Percentiles rank a stretch among this genome's conserved stretches.
Evolutionary conservation across 2,888 invertebrate species (phyloP).

Genomic region (Hypercompe scribonia): DNA sequence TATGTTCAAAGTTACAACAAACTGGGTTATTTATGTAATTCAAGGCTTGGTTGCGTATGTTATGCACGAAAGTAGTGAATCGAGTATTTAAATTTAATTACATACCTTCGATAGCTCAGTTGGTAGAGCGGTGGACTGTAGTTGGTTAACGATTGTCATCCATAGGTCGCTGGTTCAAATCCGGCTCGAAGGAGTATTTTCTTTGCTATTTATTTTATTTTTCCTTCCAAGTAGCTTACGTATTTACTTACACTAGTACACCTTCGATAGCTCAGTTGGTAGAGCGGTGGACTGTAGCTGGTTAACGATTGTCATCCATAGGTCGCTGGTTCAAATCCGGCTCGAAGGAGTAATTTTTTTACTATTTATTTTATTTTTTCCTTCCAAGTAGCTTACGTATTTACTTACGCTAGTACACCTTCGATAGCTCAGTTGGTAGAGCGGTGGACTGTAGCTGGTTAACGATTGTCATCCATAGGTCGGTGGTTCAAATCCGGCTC

Average conservation of each 20-base stretch:
- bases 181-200: slow-evolving; percentile 85
- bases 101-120: slow-evolving; percentile 66
- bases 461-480: no score
- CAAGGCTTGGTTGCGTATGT: not conserved
- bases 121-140: slow-evolving; percentile 87
- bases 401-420: no score
- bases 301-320: slow-evolving; percentile 76
- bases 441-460: no score
- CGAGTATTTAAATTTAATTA: not conserved
- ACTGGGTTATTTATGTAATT: slow-evolving; percentile 8
- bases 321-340: slow-evolving; percentile 88
- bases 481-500: no score
- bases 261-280: slow-evolving; percentile 87
- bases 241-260: slow-evolving; percentile 18
- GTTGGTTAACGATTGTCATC: slow-evolving; percentile 68
- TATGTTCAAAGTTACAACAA: slow-evolving; percentile 14
- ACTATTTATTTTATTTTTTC: no score
- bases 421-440: no score
- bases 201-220: no score
- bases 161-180: slow-evolving; percentile 88
- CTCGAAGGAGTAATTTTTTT: slow-evolving; percentile 79
- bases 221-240: no score
- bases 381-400: no score
- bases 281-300: slow-evolving; percentile 86
- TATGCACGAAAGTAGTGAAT: slow-evolving; percentile 1